Conservation (phyloP, 2,888 invertebrate genomes). For the Trissoscelio sp. region DNA sequence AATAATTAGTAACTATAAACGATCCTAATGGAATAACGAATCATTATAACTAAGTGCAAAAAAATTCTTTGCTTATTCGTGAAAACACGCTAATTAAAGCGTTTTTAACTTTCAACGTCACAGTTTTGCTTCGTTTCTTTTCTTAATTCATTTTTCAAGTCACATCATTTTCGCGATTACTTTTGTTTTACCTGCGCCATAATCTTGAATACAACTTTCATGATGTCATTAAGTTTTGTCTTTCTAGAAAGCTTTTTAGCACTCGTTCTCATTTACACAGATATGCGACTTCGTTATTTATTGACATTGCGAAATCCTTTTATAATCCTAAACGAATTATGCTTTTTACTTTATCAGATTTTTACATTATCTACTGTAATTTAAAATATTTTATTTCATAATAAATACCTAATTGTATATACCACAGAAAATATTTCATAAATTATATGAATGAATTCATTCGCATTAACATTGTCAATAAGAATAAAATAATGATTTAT, state of each 20-base stretch:
- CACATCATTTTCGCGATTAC: conserved; percentile 25
- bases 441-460: no score
- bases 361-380: no score
- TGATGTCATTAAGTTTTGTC: conserved; percentile 21
- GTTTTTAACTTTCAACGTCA: neutral
- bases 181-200: neutral
- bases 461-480: no score
- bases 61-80: neutral
- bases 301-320: neutral
- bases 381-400: no score
- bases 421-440: no score
- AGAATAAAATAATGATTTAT: no score
- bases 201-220: conserved; percentile 22
- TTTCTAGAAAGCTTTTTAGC: conserved; percentile 6
- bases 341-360: neutral
- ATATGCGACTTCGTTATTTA: conserved; percentile 4
- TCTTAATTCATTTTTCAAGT: conserved; percentile 15
- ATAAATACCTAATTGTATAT: no score
- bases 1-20: no score
- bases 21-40: no score
- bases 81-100: conserved; percentile 17
- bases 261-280: neutral
- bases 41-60: no score
- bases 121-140: conserved; percentile 15
- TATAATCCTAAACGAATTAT: neutral